Evolutionary conservation across 2,113 vertebrate species (phyloP).

Genomic region (Sylvietta virens): DNA sequence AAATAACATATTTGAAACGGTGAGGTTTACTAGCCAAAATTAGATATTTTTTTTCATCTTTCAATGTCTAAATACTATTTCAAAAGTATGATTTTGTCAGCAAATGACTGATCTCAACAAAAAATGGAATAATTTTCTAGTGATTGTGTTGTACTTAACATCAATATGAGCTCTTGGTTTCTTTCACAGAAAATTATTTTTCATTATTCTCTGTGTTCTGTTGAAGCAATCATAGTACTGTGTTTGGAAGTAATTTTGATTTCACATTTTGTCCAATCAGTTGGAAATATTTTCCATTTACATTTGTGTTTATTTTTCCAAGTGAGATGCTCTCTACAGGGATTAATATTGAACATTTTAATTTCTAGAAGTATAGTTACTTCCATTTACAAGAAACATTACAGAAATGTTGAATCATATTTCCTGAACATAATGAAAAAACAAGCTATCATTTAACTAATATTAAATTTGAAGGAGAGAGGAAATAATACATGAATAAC

Average conservation of each 20-base stretch:
- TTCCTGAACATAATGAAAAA: slow-evolving; percentile 24
- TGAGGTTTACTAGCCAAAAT: neutral
- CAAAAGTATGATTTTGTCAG: neutral
- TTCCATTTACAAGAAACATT: neutral
- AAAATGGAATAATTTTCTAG: neutral
- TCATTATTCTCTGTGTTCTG: neutral
- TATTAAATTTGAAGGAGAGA: neutral
- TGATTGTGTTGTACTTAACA: neutral
- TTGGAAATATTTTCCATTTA: neutral
- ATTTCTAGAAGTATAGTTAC: neutral
- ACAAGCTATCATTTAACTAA: neutral
- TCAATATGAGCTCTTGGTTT: neutral
- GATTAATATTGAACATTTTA: neutral
- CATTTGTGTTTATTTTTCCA: neutral
- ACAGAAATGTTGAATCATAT: neutral
- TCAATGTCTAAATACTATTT: neutral
- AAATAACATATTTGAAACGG: neutral
- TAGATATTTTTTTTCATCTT: neutral
- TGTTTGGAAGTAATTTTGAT: neutral
- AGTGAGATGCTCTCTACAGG: neutral
- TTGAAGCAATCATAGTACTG: neutral
- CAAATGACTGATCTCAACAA: neutral
- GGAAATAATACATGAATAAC: slow-evolving; percentile 4
- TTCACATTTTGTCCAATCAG: neutral
- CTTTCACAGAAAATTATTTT: neutral